Evolutionary conservation across 2,113 vertebrate genomes (phyloP), one percentile per base, ranked within the genome.

Genomic region (Nicator chloris): DNA sequence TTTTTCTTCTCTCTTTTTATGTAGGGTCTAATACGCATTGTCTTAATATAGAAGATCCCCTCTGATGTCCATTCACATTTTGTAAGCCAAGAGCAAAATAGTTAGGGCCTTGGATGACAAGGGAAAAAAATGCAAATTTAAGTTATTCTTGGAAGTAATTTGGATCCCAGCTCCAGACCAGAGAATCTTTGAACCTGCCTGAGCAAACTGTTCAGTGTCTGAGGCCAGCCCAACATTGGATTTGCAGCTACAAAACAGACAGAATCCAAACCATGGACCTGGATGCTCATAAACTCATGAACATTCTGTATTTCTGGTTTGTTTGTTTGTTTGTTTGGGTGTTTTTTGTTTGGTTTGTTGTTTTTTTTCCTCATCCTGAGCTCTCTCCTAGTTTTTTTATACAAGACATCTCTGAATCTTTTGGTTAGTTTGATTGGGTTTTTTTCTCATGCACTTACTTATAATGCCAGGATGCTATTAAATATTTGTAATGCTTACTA

Each of bases 131-230:
- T 40, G 27, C 82, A 93, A 90, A 80, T 57, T 4, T 59, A 61
- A 86, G 39, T 83, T 95, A 40, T 86, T 92, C 47, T 93, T 95
- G 79, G 85, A 94, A 66, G 53, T 86, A 47, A 80, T 42, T 51
- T 88, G 85, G 30, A 86, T 88, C 54, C 26, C 45, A 93, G 28
- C 39, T 92, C 85, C 85, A 81, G 54, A 88, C 60, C 85, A 93
- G 66, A 91, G 49, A 73, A 54, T 75, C 71, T 94, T 80, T 92
- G 76, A 97, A 69, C 63, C 42, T 90, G 42, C 45, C 42, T 78
- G 64, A 78, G 82, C 23, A 80, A 92, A 76, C 64, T 16, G 13
- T 63, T 92, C 51, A 39, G 16, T 40, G 40, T 63, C 50, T 88
- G 63, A 94, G 90, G 47, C 64, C 39, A 90, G 68, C 71, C 44